Evolutionary conservation across 2,888 invertebrate species (phyloP), one percentile per base, ranked within the genome.

Genomic region (Andricus curvator): DNA sequence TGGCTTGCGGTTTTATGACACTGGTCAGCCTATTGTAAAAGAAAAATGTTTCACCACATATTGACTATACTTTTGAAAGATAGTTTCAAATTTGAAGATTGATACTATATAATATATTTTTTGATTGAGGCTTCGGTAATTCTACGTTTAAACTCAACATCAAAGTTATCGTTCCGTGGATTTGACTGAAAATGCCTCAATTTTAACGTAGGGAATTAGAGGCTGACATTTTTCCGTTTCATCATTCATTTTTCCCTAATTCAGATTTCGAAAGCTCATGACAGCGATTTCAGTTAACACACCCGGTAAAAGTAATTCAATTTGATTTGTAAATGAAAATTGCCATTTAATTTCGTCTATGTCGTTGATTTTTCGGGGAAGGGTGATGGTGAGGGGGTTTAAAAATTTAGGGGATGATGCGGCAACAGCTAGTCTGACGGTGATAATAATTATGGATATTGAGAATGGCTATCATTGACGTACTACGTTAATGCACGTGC

Each of bases 401-500:
- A 29, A 62, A 22, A 56, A 29, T 56, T 48, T 44, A 22, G 65
- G 22, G 77, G 66, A 44, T 67, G 74, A 48, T 70, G 33, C 74
- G 74, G 17, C 74, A 74, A 56, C 51, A 74, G 74, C 74, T 78
- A 77, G n/a, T 83, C 78, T 82, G 76, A 60, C 74, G 84, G 82
- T 86, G 88, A 88, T 88, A 88, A 90, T 90, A 90, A 91, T 90
- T 91, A 89, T 89, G 89, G 89, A 90, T 90, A 91, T 90, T 87
- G 90, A 90, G 90, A 90, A 88, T 88, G 88, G 88, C 87, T 86
- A 90, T 91, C 89, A 89, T 88, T 88, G 90, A 89, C 88, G 87
- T 86, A 82, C 84, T 86, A 86, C 88, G 89, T 90, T 90, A 87
- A 89, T 89, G 87, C 87, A 85, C 82, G 77, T 82, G 77, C 80